phyloP scores from a whole-genome alignment of 2,113 vertebrate species.

The Indicator indicator region DNA sequence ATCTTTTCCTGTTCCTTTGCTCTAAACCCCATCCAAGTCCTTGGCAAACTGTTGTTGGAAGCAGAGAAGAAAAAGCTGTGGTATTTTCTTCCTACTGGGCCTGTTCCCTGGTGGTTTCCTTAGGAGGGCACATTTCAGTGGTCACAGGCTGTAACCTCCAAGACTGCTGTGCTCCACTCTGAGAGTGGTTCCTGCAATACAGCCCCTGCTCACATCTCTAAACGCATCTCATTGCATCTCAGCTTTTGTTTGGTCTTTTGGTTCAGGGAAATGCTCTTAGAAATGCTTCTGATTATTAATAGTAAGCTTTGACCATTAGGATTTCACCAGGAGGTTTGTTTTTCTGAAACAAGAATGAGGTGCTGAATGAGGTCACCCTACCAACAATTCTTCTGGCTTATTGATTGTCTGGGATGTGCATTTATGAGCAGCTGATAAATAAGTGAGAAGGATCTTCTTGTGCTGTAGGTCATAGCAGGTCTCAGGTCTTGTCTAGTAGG shows the following conservation, averaged over 20 bases:
- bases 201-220: neutral
- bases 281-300: neutral
- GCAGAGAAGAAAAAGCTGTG: neutral
- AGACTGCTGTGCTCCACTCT: neutral
- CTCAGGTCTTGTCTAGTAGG: neutral
- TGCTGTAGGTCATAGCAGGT: neutral
- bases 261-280: neutral
- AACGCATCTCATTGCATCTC: neutral
- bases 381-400: neutral
- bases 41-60: neutral
- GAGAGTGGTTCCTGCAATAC: neutral
- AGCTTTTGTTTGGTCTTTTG: neutral
- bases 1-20: neutral
- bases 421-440: constrained; percentile 15
- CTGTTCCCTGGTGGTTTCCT: neutral
- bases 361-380: neutral
- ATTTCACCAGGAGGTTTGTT: neutral
- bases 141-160: neutral
- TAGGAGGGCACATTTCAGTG: neutral
- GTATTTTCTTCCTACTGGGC: neutral
- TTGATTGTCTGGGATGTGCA: neutral
- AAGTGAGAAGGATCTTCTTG: neutral
- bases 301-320: neutral
- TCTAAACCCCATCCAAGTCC: neutral
- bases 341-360: neutral